Evolutionary conservation across 2,888 invertebrate species (phyloP).

Genomic region (Lysandra coridon): DNA sequence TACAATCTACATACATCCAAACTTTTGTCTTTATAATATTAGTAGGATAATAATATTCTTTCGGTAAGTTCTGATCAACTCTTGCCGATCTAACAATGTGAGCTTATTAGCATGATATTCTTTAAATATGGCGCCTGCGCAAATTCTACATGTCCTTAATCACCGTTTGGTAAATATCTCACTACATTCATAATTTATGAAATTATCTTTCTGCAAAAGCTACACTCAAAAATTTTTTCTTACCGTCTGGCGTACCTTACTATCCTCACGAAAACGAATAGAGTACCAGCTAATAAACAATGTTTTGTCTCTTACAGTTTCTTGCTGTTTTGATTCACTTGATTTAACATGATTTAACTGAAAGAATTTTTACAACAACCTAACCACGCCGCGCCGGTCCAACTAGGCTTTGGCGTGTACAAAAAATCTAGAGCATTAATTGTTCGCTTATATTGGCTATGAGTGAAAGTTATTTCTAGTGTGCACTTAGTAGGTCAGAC

Average conservation of each 20-base stretch:
- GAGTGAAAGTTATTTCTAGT: slow-evolving; percentile 29
- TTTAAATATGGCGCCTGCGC: not conserved
- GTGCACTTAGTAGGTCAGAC: slow-evolving; percentile 19
- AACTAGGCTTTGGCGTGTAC: not conserved
- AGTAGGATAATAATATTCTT: not conserved
- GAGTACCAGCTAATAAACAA: not conserved
- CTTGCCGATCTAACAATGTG: not conserved
- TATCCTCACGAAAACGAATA: not conserved
- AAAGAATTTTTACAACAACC: not conserved
- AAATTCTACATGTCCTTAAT: not conserved
- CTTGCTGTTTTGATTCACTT: not conserved
- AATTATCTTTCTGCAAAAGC: too few species aligned
- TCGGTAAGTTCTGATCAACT: not conserved
- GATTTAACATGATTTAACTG: not conserved
- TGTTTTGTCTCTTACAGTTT: not conserved
- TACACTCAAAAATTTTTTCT: too few species aligned
- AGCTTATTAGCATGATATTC: not conserved
- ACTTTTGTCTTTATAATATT: too few species aligned
- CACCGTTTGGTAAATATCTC: too few species aligned
- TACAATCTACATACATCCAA: too few species aligned
- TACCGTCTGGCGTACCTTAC: too few species aligned
- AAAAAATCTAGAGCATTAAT: slow-evolving; percentile 21
- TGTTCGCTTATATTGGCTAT: slow-evolving; percentile 7
- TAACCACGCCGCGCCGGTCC: not conserved
- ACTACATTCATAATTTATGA: too few species aligned